Percentiles rank a stretch among this genome's conserved stretches.
Conservation (phyloP, 1,140 invertebrate species). For the Drosophila virilis region DNA sequence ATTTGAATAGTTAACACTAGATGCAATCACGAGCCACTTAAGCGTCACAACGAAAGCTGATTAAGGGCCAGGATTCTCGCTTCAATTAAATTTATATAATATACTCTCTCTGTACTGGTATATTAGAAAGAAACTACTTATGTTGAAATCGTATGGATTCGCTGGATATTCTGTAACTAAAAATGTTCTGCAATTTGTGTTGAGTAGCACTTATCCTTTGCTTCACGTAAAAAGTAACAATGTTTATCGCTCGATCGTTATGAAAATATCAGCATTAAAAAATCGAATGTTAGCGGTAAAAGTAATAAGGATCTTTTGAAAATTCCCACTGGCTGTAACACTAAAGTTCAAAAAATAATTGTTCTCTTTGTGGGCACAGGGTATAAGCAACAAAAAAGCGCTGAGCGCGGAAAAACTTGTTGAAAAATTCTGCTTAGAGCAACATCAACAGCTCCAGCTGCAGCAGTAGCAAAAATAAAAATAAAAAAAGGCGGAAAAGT, state of each 20-base stretch:
- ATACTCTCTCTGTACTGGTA: constrained; percentile 22
- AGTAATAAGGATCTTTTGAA: too few relatives aligned
- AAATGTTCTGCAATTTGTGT: not conserved
- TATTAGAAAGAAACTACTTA: not conserved
- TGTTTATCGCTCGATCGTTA: too few relatives aligned
- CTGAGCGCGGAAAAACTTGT: constrained; percentile 43
- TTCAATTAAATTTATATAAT: constrained; percentile 19
- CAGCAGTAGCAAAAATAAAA: not conserved
- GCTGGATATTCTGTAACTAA: not conserved
- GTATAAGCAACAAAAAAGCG: constrained; percentile 13
- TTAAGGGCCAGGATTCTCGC: constrained; percentile 21
- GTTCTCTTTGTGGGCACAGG: not conserved
- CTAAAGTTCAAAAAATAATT: not conserved
- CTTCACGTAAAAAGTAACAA: too few relatives aligned
- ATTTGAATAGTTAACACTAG: not conserved
- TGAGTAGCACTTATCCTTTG: not conserved
- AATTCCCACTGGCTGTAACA: not conserved
- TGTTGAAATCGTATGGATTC: not conserved
- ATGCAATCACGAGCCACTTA: not conserved
- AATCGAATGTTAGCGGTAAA: too few relatives aligned
- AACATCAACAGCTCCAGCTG: constrained; percentile 17
- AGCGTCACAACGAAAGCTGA: constrained; percentile 21
- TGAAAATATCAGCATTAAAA: too few relatives aligned
- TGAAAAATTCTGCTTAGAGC: constrained; percentile 35
- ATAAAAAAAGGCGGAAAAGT: constrained; percentile 35